These are phyloP conservation scores for Nothura maculosa DNA, from an alignment of 2,797 vertebrate genomes.

Conservation along the genomic window DNA sequence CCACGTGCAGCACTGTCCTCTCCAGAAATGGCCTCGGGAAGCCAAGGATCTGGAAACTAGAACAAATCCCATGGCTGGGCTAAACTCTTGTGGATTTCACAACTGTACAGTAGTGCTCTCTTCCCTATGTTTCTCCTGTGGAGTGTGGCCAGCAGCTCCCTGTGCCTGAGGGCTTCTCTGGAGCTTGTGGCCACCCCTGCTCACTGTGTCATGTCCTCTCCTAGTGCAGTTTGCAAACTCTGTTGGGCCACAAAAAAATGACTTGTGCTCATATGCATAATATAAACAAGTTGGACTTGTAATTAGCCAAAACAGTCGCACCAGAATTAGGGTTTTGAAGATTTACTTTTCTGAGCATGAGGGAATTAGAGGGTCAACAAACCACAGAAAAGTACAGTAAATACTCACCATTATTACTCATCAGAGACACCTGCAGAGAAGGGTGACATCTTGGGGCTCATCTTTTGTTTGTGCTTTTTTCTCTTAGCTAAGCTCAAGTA, in stretches of 20 bases:
- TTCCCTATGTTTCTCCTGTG: neutral
- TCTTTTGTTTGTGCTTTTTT: neutral
- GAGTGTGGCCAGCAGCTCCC: rapidly evolving
- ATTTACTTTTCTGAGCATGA: neutral
- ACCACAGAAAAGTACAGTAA: neutral
- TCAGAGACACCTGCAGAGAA: neutral
- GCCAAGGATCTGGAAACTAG: neutral
- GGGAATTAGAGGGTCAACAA: neutral
- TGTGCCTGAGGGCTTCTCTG: neutral
- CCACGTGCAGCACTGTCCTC: rapidly evolving
- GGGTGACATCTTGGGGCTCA: neutral
- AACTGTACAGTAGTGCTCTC: neutral
- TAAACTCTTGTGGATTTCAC: neutral
- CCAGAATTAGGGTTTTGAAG: neutral
- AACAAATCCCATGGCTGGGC: neutral
- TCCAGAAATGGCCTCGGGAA: neutral
- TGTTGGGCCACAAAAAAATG: neutral
- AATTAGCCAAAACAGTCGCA: neutral
- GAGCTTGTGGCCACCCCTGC: neutral
- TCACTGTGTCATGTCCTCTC: neutral
- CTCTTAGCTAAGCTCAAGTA: neutral
- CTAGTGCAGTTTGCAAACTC: neutral
- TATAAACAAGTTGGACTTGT: neutral
- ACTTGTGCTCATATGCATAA: neutral
- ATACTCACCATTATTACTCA: neutral